These are phyloP conservation scores for Medauroidea extradentata DNA, from an alignment of 1,140 invertebrate species.

Conservation along the genomic window DNA sequence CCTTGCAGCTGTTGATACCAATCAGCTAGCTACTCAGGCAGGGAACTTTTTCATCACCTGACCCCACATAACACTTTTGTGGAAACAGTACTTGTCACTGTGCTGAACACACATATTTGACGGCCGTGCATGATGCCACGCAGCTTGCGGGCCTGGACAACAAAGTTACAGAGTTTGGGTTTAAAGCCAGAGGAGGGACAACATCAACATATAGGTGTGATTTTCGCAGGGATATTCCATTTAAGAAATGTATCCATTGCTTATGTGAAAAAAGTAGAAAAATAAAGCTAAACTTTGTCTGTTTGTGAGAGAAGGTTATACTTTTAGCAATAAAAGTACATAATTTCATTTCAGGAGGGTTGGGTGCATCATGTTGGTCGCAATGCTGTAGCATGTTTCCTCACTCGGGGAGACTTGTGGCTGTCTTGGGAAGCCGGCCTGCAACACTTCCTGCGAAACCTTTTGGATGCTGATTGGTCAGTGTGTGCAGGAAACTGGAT, in stretches of 20 bases:
- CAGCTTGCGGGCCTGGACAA: too few species aligned
- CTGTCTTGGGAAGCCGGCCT: slow-evolving; percentile 92
- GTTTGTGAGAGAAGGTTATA: not conserved
- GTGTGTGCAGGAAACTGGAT: slow-evolving; percentile 92
- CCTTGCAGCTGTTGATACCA: too few species aligned
- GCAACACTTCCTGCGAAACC: slow-evolving; percentile 87
- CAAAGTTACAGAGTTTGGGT: too few species aligned
- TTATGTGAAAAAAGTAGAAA: not conserved
- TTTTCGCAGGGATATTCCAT: not conserved
- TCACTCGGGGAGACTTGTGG: slow-evolving; percentile 87
- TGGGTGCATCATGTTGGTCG: slow-evolving; percentile 88
- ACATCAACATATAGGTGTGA: not conserved
- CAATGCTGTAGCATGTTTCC: slow-evolving; percentile 81
- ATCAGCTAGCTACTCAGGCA: too few species aligned
- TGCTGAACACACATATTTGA: too few species aligned
- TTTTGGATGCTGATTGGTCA: slow-evolving; percentile 88
- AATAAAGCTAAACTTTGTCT: not conserved
- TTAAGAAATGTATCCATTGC: not conserved
- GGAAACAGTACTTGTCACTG: too few species aligned
- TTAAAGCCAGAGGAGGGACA: too few species aligned
- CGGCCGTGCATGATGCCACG: too few species aligned
- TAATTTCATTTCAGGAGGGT: slow-evolving; percentile 63
- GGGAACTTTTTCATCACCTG: too few species aligned
- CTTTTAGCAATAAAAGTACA: not conserved
- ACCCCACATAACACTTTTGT: too few species aligned